These are phyloP conservation scores for Salvelinus sp. DNA, from an alignment of 2,113 vertebrate species.

Conservation along the genomic window DNA sequence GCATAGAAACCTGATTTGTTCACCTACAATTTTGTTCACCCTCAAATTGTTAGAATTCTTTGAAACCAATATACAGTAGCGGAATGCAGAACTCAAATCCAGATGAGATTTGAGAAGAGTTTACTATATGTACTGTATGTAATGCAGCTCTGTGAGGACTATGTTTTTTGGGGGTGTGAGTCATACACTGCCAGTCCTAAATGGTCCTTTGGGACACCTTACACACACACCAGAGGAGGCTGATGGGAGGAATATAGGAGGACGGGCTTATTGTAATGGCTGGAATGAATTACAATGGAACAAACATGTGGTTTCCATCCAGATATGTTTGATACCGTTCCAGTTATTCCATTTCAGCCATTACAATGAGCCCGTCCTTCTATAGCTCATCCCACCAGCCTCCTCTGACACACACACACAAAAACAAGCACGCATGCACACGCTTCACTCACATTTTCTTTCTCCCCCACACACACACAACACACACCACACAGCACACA, in stretches of 20 bases:
- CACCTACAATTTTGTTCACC: background rate
- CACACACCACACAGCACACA: background rate
- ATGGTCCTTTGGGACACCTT: background rate
- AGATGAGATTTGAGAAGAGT: background rate
- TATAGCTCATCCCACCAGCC: too few relatives aligned
- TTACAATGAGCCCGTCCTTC: too few relatives aligned
- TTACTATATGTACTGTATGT: background rate
- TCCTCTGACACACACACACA: background rate
- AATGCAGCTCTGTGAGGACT: background rate
- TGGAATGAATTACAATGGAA: too few relatives aligned
- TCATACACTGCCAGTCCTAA: background rate
- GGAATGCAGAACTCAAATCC: background rate
- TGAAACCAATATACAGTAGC: background rate
- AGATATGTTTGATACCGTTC: too few relatives aligned
- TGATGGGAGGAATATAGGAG: too few relatives aligned
- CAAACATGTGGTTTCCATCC: too few relatives aligned
- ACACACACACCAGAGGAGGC: background rate
- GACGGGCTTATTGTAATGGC: too few relatives aligned
- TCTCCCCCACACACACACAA: conserved; percentile 8
- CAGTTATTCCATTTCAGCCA: too few relatives aligned
- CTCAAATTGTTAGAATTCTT: background rate
- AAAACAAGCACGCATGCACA: background rate
- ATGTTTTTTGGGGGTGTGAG: background rate
- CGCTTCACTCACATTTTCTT: background rate
- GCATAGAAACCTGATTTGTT: background rate